Conservation (phyloP, 2,113 vertebrate species). For the Paraplagusia blochii region DNA sequence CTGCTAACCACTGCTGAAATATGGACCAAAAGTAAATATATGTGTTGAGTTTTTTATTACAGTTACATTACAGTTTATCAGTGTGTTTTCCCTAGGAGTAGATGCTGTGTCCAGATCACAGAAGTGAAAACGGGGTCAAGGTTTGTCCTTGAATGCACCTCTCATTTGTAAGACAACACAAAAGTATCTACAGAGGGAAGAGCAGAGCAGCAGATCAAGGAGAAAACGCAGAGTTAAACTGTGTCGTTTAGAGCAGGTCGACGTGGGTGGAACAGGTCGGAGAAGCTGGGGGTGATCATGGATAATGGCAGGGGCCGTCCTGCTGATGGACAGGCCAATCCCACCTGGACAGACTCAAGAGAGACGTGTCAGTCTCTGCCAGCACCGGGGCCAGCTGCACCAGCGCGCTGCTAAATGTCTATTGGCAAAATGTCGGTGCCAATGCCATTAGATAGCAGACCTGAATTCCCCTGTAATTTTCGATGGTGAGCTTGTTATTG, state of each 20-base stretch:
- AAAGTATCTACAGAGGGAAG: constrained; percentile 5
- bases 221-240: constrained; percentile 17
- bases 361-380: constrained; percentile 70
- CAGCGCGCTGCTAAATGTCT: constrained; percentile 64
- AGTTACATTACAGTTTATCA: too few relatives aligned
- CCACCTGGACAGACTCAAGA: constrained; percentile 68
- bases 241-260: constrained; percentile 12
- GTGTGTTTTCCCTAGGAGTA: too few relatives aligned
- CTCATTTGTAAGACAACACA: background rate
- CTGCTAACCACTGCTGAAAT: too few relatives aligned
- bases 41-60: too few relatives aligned
- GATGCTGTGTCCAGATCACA: too few relatives aligned
- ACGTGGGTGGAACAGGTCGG: constrained; percentile 42
- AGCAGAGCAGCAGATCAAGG: background rate
- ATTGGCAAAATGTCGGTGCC: constrained; percentile 74
- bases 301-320: constrained; percentile 60
- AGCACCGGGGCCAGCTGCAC: constrained; percentile 78
- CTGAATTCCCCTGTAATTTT: constrained; percentile 72
- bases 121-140: too few relatives aligned
- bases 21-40: too few relatives aligned
- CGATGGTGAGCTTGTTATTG: constrained; percentile 66
- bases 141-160: too few relatives aligned
- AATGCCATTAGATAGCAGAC: constrained; percentile 70
- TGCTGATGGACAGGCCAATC: constrained; percentile 78
- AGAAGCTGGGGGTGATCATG: constrained; percentile 64